Evolutionary conservation across 1,140 invertebrate genomes (phyloP).

Genomic region (Ditylenchus dipsaci): DNA sequence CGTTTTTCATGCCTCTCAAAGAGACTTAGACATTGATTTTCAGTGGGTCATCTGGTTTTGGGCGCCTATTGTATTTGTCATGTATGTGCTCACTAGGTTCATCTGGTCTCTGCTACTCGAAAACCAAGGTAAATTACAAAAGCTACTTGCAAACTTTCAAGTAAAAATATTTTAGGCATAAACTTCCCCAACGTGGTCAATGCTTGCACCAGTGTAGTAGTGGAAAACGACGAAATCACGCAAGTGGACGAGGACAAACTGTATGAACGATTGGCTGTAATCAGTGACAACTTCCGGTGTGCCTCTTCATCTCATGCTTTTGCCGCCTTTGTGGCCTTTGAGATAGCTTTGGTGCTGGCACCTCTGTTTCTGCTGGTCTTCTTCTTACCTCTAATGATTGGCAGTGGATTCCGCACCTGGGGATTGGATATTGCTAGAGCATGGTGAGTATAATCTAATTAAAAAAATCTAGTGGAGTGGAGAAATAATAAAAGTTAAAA

Average conservation of each 20-base stretch:
- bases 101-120: slow-evolving; percentile 27
- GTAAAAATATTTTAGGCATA: slow-evolving; percentile 13
- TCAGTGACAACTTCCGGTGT: slow-evolving; percentile 28
- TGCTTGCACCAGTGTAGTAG: slow-evolving; percentile 6
- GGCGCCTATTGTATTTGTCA: slow-evolving; percentile 31
- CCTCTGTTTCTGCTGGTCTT: slow-evolving; percentile 25
- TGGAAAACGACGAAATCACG: slow-evolving; percentile 26
- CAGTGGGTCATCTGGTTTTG: slow-evolving; percentile 32
- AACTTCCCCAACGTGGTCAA: slow-evolving; percentile 24
- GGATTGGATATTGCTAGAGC: slow-evolving; percentile 31
- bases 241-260: slow-evolving; percentile 34
- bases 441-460: slow-evolving; percentile 14
- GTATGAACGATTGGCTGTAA: slow-evolving; percentile 17
- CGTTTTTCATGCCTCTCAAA: too few relatives aligned
- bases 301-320: slow-evolving; percentile 26
- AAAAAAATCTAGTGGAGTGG: neutral
- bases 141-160: neutral
- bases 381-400: slow-evolving; percentile 27
- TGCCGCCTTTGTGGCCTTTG: slow-evolving; percentile 25
- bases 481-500: slow-evolving; percentile 6
- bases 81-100: slow-evolving; percentile 30
- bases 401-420: slow-evolving; percentile 23
- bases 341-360: slow-evolving; percentile 23
- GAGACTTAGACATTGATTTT: too few relatives aligned
- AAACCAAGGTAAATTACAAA: slow-evolving; percentile 16